Base-by-base conservation (phyloP, 2,113 vertebrate genomes). In the Bos indicus region DNA sequence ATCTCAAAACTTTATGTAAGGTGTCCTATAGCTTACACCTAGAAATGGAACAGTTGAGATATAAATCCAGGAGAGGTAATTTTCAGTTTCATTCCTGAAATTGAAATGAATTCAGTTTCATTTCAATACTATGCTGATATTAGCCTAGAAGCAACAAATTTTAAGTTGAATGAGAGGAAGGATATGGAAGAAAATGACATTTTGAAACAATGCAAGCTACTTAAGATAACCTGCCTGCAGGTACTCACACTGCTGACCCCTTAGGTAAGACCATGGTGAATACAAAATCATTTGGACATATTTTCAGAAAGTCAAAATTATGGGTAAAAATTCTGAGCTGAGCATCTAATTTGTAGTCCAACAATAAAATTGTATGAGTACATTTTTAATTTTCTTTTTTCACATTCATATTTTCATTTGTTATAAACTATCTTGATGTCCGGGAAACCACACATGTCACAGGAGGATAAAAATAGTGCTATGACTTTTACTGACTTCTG, bases 71-170 rank as follows among this genome's bases (percentile, higher is more conserved):
- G 43, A 88, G 48, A 74, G 54, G 2, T 28, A 51, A 71, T 94
- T 97, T 94, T 88, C 48, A 88, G 48, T 80, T 90, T 83, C 21
- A 78, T 60, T 95, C 82, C 28, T 83, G 19, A 74, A 40, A 74
- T 40, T 23, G 67, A 74, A 74, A 40, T 74, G 67, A 74, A 40
- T 12, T 62, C 19, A 40, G 67, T 40, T 74, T 74, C n/a, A 74
- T 86, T 54, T 80, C 85, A 71, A 80, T 86, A 59, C 51, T 80
- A 40, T 59, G 4, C 64, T 94, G 30, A 1, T 48, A 77, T 94
- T 90, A 92, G 51, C 77, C 81, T 82, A 94, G 36, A 86, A 95
- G 90, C 51, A 94, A 91, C 40, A 54, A 52, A 92, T 89, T 97
- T 95, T 88, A 92, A 88, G 59, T 67, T 94, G 28, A 92, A 14